phyloP scores from a whole-genome alignment of 2,888 invertebrate genomes.

The Helleia helle region DNA sequence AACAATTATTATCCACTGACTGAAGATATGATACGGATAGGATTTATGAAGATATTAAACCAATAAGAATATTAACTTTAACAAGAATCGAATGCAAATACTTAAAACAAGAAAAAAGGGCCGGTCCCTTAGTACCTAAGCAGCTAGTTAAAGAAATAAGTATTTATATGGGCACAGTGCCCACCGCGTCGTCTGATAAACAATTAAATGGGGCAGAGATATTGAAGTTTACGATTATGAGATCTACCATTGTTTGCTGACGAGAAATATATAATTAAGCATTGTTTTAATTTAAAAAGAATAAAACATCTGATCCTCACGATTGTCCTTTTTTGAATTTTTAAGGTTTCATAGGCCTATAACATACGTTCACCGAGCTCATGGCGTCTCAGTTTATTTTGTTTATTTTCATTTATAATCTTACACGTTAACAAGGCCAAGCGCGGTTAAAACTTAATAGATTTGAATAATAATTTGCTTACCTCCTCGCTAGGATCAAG shows the following conservation, averaged over 20 bases:
- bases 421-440: neutral
- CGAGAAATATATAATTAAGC: conserved; percentile 27
- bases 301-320: conserved; percentile 22
- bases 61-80: neutral
- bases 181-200: neutral
- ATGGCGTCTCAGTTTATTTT: neutral
- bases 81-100: conserved; percentile 2
- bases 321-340: conserved; percentile 32
- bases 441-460: neutral
- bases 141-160: conserved; percentile 7
- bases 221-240: conserved; percentile 21
- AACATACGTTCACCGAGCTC: neutral
- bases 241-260: conserved; percentile 23
- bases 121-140: neutral
- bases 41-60: no score
- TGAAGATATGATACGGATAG: no score
- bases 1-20: no score
- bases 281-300: conserved; percentile 28
- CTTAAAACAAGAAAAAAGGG: conserved; percentile 5
- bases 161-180: conserved; percentile 6
- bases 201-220: conserved; percentile 15
- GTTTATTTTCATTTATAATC: neutral
- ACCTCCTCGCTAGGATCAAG: conserved; percentile 10
- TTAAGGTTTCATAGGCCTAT: conserved; percentile 35
- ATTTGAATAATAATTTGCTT: conserved; percentile 11